Evolutionary conservation across 2,797 vertebrate genomes (phyloP).

Genomic region (Cyclura pinguis): DNA sequence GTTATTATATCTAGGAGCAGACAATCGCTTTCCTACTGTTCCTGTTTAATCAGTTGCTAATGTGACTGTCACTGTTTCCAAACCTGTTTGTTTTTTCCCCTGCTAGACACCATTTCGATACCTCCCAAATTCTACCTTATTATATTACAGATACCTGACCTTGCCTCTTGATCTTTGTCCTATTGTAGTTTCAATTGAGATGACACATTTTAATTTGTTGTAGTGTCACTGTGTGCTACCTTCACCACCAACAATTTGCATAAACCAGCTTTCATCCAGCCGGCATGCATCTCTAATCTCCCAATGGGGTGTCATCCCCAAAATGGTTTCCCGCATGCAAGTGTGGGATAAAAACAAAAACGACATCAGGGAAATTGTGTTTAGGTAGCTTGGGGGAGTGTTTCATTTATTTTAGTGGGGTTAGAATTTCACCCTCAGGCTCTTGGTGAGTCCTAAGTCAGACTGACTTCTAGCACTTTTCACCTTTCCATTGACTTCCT

Average conservation of each 20-base stretch:
- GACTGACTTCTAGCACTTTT: slow-evolving; percentile 28
- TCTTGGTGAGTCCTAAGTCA: slow-evolving; percentile 39
- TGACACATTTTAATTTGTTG: slow-evolving; percentile 4
- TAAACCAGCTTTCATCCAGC: slow-evolving; percentile 49
- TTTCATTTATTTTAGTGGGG: slow-evolving; percentile 22
- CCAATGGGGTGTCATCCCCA: neutral
- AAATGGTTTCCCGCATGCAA: neutral
- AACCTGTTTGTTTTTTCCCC: slow-evolving; percentile 1
- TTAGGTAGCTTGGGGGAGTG: neutral
- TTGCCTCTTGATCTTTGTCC: slow-evolving; percentile 41
- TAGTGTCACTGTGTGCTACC: slow-evolving; percentile 20
- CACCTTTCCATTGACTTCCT: slow-evolving; percentile 60
- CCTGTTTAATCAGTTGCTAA: slow-evolving; percentile 16
- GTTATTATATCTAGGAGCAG: neutral
- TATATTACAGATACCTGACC: slow-evolving; percentile 23
- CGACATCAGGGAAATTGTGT: neutral
- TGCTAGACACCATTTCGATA: slow-evolving; percentile 4
- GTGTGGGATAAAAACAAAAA: neutral
- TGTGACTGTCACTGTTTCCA: slow-evolving; percentile 10
- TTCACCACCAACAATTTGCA: slow-evolving; percentile 29
- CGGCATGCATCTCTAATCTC: slow-evolving; percentile 18
- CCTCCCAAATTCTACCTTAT: slow-evolving; percentile 42
- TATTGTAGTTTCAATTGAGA: slow-evolving; percentile 7
- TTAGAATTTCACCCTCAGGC: slow-evolving; percentile 44
- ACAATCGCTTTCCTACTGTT: slow-evolving; percentile 34